phyloP scores from a whole-genome alignment of 2,797 vertebrate species.

The Pachyuromys duprasi region DNA sequence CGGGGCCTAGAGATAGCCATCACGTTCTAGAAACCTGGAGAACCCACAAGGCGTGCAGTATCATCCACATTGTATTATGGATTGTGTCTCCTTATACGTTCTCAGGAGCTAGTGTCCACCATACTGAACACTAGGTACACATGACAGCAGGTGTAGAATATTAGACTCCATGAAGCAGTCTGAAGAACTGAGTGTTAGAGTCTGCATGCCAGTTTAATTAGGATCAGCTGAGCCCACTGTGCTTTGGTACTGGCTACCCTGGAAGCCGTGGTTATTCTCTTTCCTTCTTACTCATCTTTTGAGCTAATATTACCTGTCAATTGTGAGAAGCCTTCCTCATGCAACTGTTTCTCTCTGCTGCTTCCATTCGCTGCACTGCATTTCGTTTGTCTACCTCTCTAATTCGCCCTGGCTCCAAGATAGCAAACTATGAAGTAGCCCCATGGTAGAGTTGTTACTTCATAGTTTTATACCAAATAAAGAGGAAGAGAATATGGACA shows the following conservation, averaged over 20 bases:
- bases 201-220: neutral
- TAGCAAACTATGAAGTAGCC: neutral
- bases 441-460: neutral
- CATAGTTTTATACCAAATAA: neutral
- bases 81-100: neutral
- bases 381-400: neutral
- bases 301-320: constrained; percentile 20
- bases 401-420: neutral
- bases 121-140: neutral
- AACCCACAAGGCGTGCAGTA: neutral
- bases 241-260: neutral
- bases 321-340: neutral
- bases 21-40: neutral
- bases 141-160: neutral
- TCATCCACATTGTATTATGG: neutral
- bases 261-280: neutral
- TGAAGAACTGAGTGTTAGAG: neutral
- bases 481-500: neutral
- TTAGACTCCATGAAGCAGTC: neutral
- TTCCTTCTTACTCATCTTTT: neutral
- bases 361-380: neutral
- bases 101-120: neutral
- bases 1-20: neutral
- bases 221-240: neutral
- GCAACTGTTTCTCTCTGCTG: neutral